Evolutionary conservation across 2,888 invertebrate genomes (phyloP).

Genomic region (Acheta domesticus): DNA sequence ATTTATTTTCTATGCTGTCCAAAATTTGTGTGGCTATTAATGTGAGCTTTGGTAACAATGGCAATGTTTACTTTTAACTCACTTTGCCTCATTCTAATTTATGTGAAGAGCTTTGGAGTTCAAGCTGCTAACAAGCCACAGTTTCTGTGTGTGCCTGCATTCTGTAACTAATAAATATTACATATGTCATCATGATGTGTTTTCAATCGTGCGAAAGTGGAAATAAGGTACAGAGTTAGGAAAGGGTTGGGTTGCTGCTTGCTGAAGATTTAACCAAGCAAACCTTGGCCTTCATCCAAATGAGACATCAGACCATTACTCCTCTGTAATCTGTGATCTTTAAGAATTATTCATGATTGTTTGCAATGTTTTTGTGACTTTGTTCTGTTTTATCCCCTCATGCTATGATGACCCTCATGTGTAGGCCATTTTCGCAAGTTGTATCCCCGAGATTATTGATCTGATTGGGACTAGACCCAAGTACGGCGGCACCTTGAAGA

Average conservation of each 20-base stretch:
- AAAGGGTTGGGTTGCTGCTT: constrained; percentile 4
- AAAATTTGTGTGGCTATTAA: background rate
- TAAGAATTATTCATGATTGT: constrained; percentile 23
- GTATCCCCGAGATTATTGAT: constrained; percentile 99
- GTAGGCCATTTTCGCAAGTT: constrained; percentile 99
- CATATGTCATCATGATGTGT: constrained; percentile 12
- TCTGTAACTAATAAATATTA: constrained; percentile 7
- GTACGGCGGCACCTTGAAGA: constrained; percentile 99
- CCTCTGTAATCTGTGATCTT: background rate
- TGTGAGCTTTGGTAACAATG: constrained; percentile 18
- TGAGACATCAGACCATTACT: background rate
- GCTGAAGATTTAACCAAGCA: constrained; percentile 2
- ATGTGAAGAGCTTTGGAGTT: background rate
- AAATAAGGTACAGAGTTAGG: background rate
- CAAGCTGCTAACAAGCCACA: constrained; percentile 39
- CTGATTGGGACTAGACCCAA: constrained; percentile 99
- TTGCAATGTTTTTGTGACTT: constrained; percentile 38
- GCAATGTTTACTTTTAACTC: background rate
- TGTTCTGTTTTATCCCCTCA: constrained; percentile 41
- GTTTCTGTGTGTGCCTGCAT: constrained; percentile 38
- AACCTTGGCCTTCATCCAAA: background rate
- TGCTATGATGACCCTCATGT: constrained; percentile 46
- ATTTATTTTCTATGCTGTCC: background rate
- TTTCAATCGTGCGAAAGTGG: constrained; percentile 7
- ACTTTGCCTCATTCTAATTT: background rate